phyloP scores from a whole-genome alignment of 2,797 vertebrate species.

The Myioborus melanocephalus region DNA sequence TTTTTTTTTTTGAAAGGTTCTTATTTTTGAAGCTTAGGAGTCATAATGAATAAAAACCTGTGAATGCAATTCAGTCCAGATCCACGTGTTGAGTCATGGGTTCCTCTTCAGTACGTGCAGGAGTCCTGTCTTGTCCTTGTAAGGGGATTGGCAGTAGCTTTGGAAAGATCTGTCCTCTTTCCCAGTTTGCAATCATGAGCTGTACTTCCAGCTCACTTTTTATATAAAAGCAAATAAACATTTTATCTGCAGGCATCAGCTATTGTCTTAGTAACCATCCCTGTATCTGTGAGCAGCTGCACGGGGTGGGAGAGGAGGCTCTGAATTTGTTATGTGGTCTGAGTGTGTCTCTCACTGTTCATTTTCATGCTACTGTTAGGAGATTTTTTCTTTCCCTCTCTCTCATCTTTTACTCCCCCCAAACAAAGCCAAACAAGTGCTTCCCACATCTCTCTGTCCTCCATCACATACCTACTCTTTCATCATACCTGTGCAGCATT shows the following conservation, averaged over 20 bases:
- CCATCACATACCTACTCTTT: not conserved
- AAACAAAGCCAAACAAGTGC: not conserved
- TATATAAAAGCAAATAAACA: not conserved
- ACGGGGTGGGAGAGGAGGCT: not conserved
- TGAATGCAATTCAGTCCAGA: not conserved
- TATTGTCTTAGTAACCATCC: not conserved
- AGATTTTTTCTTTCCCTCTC: not conserved
- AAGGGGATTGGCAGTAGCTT: slow-evolving; percentile 9
- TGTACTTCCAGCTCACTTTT: not conserved
- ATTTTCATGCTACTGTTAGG: not conserved
- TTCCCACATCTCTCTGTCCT: not conserved
- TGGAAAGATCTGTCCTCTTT: slow-evolving; percentile 4
- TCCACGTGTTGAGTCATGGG: not conserved
- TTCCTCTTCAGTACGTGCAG: not conserved
- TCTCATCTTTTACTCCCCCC: not conserved
- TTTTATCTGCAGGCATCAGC: not conserved
- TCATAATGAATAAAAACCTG: not conserved
- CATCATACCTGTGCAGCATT: not conserved
- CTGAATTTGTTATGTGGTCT: not conserved
- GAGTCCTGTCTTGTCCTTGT: not conserved
- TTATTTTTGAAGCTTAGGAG: not conserved
- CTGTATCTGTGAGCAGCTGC: not conserved
- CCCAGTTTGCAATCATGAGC: not conserved
- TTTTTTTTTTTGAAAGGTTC: not conserved
- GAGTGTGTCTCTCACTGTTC: not conserved